phyloP scores from a whole-genome alignment of 37 sponge, comb jelly and placozoan species.

The Halisarca cf. caerulea region DNA sequence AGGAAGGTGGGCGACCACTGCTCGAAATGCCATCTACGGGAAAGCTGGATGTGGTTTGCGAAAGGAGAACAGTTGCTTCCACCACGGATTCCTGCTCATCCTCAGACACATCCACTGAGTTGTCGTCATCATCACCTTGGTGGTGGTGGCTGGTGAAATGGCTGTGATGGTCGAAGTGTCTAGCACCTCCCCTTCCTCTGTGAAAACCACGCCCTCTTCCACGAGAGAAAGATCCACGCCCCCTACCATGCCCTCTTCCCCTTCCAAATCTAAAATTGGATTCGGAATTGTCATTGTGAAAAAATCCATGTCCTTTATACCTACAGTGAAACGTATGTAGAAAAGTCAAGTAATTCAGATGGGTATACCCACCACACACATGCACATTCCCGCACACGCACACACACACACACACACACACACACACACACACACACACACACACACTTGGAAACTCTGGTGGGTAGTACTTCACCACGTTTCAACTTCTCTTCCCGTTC shows the following conservation, averaged over 20 bases:
- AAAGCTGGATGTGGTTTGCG: too few relatives aligned
- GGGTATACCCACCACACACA: too few relatives aligned
- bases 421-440: conserved; percentile 5
- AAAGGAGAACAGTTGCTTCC: too few relatives aligned
- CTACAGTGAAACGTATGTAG: background rate
- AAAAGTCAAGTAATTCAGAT: too few relatives aligned
- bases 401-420: background rate
- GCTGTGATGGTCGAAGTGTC: too few relatives aligned
- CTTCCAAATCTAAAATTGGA: background rate
- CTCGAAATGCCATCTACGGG: too few relatives aligned
- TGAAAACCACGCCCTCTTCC: background rate
- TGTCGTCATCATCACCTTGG: too few relatives aligned
- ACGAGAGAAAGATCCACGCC: background rate
- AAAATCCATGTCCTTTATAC: background rate
- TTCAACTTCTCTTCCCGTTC: conserved; percentile 26
- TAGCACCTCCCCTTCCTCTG: background rate
- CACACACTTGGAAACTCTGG: conserved; percentile 61
- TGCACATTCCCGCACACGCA: too few relatives aligned
- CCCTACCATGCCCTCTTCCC: conserved; percentile 32
- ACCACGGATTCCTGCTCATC: too few relatives aligned
- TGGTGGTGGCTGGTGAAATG: too few relatives aligned
- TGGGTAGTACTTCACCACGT: conserved; percentile 58
- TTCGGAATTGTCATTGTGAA: background rate
- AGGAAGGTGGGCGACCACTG: too few relatives aligned
- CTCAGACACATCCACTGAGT: too few relatives aligned